Evolutionary conservation across 2,888 invertebrate species (phyloP).

Genomic region (Papilio demoleus): DNA sequence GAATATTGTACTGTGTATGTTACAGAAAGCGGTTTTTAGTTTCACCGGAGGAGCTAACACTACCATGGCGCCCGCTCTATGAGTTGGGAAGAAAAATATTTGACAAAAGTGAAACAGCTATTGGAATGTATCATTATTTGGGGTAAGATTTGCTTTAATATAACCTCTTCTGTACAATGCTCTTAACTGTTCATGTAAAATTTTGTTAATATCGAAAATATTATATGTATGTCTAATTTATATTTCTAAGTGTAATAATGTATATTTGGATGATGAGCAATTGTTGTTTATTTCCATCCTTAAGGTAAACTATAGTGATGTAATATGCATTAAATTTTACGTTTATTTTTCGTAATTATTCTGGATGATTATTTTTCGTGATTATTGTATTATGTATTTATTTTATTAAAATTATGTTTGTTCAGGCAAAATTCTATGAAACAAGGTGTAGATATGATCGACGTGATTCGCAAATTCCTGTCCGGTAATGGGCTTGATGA

Average conservation of each 20-base stretch:
- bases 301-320: not conserved
- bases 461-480: conserved; percentile 73
- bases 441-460: conserved; percentile 61
- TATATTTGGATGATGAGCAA: not conserved
- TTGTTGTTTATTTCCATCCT: not conserved
- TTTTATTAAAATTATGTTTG: conserved; percentile 54
- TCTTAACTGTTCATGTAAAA: not conserved
- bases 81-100: conserved; percentile 85
- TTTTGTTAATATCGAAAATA: not conserved
- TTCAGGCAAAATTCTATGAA: conserved; percentile 68
- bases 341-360: not conserved
- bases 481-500: conserved; percentile 72
- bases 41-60: conserved; percentile 89
- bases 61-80: conserved; percentile 95
- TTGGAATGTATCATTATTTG: conserved; percentile 84
- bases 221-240: not conserved
- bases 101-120: conserved; percentile 79
- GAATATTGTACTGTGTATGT: too few relatives aligned
- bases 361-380: not conserved
- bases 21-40: conserved; percentile 89
- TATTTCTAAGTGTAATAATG: not conserved
- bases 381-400: not conserved
- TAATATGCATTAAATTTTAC: not conserved
- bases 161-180: not conserved
- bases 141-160: conserved; percentile 65